Base-by-base conservation (phyloP, 2,888 invertebrate species). In the Oasisia sp. region DNA sequence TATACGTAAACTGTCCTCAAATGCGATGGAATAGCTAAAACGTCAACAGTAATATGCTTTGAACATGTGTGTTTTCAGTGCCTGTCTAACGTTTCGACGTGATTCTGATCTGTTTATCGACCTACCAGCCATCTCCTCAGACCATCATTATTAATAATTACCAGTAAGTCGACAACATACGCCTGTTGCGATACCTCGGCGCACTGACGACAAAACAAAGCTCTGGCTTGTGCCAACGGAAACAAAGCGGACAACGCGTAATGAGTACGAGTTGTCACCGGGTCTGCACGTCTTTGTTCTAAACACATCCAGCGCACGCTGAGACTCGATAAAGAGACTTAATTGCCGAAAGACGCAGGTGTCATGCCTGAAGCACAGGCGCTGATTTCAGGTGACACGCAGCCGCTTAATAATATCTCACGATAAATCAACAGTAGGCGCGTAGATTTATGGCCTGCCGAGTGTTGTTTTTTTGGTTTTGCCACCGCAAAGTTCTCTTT, bases 281-380 rank as follows among this genome's bases (percentile, higher is more conserved):
- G 5, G 74, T 19, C 74, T 27, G 74, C 74, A 27, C 74, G 74
- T 74, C 74, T 74, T 74, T 74, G 74, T 74, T 74, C 74, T 27
- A 74, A n/a, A 74, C 74, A 74, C 74, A 74, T 74, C 74, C 74
- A 74, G 74, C 74, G 74, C 74, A 74, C 74, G 74, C 74, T n/a
- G 74, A 74, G 0, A 74, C 27, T 74, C 27, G 74, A 74, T 74
- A 74, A 74, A 74, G 74, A 74, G 74, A 27, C 74, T 74, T 74
- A 74, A 74, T 74, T 74, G 74, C 74, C 14, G n/a, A 7, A 74
- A 74, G 74, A 74, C 74, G 74, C 74, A 74, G 74, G 74, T 74
- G 74, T 74, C 74, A 7, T 27, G 74, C 74, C 74, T 7, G 74
- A 19, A 74, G 74, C 74, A 27, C 5, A 19, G 50, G 74, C n/a